Evolutionary conservation across 2,797 vertebrate genomes (phyloP), one percentile per base, ranked within the genome.

Genomic region (Smutsia temminckii): DNA sequence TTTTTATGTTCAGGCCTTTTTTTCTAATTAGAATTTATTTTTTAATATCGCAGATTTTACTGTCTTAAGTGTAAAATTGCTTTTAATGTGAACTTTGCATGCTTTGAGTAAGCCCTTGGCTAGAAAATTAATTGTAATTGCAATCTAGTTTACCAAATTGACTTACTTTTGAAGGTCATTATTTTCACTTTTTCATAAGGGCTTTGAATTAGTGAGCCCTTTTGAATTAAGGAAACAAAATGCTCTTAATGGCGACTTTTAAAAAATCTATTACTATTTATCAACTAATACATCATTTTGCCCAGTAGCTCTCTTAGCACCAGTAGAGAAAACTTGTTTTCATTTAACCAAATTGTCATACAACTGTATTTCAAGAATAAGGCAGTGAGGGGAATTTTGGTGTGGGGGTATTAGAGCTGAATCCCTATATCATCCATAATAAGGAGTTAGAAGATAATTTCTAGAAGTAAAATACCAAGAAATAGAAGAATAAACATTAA

Each of bases 361-460:
- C 25, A 77, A 5, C 40, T 85, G 5, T 81, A 79, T 89, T 94
- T 85, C 51, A 85, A 53, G 66, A 87, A 64, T 75, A 68, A 42
- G 42, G 14, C 89, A 37, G 2, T 92, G 42, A 88, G 78, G 85
- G 79, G 6, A 71, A 25, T 85, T 25, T 63, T 80, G 77, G 16
- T 87, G 42, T 95, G 25, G 12, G 40, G 17, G 0, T 51, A 55
- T 92, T 90, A 80, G 53, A 93, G 11, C 34, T 84, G 37, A 81
- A 69, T 83, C 9, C 25, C 13, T 91, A 25, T 80, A 29, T 80
- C 27, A 64, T 49, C 18, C 1, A 16, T 69, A 68, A 29, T 89
- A 95, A 85, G 72, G 66, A 83, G 13, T 85, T 92, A 84, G 37
- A 89, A 89, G 53, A 21, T 63, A 79, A 64, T 85, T 91, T 77